These are phyloP conservation scores for Semotilus atromaculatus DNA, from an alignment of 2,797 vertebrate genomes.

Conservation along the genomic window DNA sequence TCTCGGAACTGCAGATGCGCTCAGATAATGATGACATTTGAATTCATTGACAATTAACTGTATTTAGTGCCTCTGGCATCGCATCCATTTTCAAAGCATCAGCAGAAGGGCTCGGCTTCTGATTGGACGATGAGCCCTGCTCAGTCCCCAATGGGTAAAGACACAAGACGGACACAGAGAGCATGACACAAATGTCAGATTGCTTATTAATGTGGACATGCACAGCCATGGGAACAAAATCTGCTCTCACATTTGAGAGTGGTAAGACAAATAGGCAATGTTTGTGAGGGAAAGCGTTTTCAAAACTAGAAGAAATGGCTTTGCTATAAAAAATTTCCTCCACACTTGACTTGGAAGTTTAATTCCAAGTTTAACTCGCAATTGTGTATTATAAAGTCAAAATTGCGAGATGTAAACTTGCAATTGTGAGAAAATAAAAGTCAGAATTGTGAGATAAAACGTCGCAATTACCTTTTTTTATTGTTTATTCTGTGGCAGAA, in stretches of 20 bases:
- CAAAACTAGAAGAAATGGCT: background rate
- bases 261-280: constrained; percentile 62
- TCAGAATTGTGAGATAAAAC: no score
- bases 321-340: background rate
- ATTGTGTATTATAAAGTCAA: no score
- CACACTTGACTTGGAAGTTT: background rate
- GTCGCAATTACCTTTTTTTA: no score
- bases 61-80: constrained; percentile 64
- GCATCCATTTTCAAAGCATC: constrained; percentile 56
- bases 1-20: constrained; percentile 49
- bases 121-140: constrained; percentile 64
- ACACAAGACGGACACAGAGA: constrained; percentile 58
- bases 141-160: constrained; percentile 65
- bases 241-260: constrained; percentile 42
- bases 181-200: constrained; percentile 62
- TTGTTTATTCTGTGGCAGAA: no score
- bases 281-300: background rate
- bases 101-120: constrained; percentile 33
- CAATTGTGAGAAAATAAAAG: no score
- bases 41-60: constrained; percentile 61
- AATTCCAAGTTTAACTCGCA: no score
- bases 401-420: no score
- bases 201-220: constrained; percentile 60
- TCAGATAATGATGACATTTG: constrained; percentile 65
- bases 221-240: constrained; percentile 54